Base-by-base conservation (phyloP, 2,797 vertebrate species). In the Sibirionetta formosa region DNA sequence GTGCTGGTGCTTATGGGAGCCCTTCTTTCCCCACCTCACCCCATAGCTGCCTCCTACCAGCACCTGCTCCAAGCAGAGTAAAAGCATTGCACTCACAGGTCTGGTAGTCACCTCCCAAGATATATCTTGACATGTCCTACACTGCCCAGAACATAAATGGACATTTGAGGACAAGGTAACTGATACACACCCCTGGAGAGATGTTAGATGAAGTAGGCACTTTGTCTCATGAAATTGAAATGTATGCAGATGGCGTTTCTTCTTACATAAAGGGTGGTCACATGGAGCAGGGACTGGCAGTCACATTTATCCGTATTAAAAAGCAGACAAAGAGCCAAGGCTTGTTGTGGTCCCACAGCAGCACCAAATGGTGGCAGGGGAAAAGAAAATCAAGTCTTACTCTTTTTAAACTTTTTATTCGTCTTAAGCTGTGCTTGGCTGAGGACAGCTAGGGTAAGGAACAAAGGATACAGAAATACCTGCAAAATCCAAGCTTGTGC, bases 341-440 rank as follows among this genome's bases (percentile, higher is more conserved):
- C 68, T 80, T 93, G 35, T 54, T 93, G 56, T 72, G 20, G 61
- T 90, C n/a, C 57, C 80, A 88, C 46, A 91, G 82, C 70, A 95
- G 19, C 84, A 94, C 82, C 92, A 95, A 93, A 95, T 70, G 38
- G 58, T 70, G 15, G 14, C 26, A 63, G 11, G 18, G 16, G 1
- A 1, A 5, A 29, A 51, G 23, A 22, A 42, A 36, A 71, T 65
- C 7, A 68, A 33, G 5, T 14, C 15, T 7, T 89, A 9, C 9
- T 68, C 13, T 13, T 82, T 71, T 79, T 82, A 87, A 53, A 26
- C 24, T 72, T 35, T 79, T 89, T 54, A 27, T 86, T 95, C 48
- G 9, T 76, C 10, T 54, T 92, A 68, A 90, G 6, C 35, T 71
- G 4, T 92, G 14, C 11, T 53, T 4, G 9, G 48, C 10, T 65